These are phyloP conservation scores for Lacanobia wlatinum DNA, from an alignment of 2,888 invertebrate genomes.

Conservation along the genomic window DNA sequence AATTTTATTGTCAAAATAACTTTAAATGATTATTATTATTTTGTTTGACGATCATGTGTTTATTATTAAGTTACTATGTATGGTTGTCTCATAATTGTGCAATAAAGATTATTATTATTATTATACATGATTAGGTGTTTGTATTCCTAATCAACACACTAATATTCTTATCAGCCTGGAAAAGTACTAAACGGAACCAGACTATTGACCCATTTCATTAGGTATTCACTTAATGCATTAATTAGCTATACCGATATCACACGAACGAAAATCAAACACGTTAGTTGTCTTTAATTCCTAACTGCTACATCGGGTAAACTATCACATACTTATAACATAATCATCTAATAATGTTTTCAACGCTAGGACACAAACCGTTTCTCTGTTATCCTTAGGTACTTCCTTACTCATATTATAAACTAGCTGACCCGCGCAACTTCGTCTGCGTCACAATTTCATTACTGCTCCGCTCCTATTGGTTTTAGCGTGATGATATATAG, in stretches of 20 bases:
- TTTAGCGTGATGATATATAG: no score
- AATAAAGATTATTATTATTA: no score
- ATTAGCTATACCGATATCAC: neutral
- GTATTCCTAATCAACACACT: neutral
- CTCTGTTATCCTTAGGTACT: neutral
- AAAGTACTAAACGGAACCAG: slow-evolving; percentile 30
- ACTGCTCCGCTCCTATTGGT: no score
- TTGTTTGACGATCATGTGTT: no score
- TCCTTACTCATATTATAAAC: no score
- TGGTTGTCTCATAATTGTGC: no score
- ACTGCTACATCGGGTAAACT: neutral
- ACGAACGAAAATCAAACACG: neutral
- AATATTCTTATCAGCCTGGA: slow-evolving; percentile 48
- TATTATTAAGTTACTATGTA: no score
- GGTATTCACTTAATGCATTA: neutral
- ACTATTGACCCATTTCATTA: slow-evolving; percentile 19
- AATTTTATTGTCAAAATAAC: no score
- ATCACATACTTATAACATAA: neutral
- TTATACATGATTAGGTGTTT: slow-evolving; percentile 7
- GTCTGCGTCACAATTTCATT: no score
- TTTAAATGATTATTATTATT: no score
- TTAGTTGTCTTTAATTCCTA: neutral
- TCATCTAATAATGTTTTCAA: no score
- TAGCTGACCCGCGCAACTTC: no score
- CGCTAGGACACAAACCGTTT: neutral